Conservation (phyloP, 2,888 invertebrate species). For the Cheilosia pagana region DNA sequence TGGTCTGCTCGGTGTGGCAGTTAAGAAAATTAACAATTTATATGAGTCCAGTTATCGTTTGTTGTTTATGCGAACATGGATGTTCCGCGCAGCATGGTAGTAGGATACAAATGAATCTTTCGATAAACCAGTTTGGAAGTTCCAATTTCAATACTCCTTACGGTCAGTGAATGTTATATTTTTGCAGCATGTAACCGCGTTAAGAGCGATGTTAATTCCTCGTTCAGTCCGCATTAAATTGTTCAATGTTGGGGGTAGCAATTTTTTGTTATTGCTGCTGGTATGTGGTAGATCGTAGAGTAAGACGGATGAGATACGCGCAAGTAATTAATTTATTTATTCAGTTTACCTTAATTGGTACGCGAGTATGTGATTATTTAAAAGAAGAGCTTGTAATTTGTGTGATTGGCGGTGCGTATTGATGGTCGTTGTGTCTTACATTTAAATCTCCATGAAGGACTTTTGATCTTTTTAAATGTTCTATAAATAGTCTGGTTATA, state of each 20-base stretch:
- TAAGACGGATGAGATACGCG: constrained; percentile 9
- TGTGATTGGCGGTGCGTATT: not conserved
- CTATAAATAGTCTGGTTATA: not conserved
- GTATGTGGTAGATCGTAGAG: constrained; percentile 27
- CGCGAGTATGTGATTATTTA: not conserved
- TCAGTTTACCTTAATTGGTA: constrained; percentile 34
- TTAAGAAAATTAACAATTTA: constrained; percentile 8
- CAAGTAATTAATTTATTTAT: constrained; percentile 39
- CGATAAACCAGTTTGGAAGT: constrained; percentile 6
- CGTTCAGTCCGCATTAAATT: not conserved
- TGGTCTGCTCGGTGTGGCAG: not conserved
- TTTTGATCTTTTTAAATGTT: not conserved
- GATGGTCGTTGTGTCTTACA: not conserved
- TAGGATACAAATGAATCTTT: not conserved
- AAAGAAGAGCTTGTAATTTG: not conserved
- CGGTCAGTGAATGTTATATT: not conserved
- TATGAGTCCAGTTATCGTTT: constrained; percentile 23
- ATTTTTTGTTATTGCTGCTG: constrained; percentile 6
- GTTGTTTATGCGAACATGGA: constrained; percentile 7
- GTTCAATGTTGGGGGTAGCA: not conserved
- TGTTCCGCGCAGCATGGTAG: not conserved
- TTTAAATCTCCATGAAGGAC: not conserved
- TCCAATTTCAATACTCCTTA: not conserved
- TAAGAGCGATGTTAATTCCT: constrained; percentile 2
- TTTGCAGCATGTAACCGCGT: not conserved